These are phyloP conservation scores for Goniozus legneri DNA, from an alignment of 1,140 invertebrate genomes.

Conservation along the genomic window DNA sequence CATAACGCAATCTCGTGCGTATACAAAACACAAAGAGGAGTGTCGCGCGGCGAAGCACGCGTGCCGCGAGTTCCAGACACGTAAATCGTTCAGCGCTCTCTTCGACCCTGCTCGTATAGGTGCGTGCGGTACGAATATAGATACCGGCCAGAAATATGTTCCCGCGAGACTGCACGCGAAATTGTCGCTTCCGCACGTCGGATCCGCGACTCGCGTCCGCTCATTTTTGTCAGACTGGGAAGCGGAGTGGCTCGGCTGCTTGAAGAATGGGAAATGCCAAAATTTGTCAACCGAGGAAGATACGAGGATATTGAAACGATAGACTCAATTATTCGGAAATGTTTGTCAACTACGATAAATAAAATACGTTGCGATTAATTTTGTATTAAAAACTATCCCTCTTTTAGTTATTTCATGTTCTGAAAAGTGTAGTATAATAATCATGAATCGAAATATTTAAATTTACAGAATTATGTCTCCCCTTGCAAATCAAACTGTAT, in stretches of 20 bases:
- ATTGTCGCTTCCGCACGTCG: constrained; percentile 42
- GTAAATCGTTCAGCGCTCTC: constrained; percentile 48
- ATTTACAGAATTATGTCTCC: no score
- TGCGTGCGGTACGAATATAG: constrained; percentile 35
- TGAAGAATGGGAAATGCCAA: constrained; percentile 11
- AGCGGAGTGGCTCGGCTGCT: background rate
- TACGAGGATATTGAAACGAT: constrained; percentile 3
- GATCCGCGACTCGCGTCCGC: background rate
- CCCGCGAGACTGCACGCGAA: constrained; percentile 29
- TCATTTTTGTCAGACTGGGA: background rate
- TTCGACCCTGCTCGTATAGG: constrained; percentile 30
- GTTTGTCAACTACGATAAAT: no score
- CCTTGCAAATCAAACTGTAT: no score
- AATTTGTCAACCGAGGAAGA: background rate
- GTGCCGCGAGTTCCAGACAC: constrained; percentile 47
- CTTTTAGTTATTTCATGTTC: no score
- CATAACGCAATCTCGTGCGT: constrained; percentile 1
- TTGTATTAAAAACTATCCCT: no score
- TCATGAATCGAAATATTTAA: no score
- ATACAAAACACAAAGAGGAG: constrained; percentile 36
- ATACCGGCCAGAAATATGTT: constrained; percentile 40
- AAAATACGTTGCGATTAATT: background rate
- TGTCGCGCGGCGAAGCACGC: no score
- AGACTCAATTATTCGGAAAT: background rate
- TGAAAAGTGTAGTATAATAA: no score